phyloP scores from a whole-genome alignment of 2,797 vertebrate genomes.

The Gadopsis bispinosus region DNA sequence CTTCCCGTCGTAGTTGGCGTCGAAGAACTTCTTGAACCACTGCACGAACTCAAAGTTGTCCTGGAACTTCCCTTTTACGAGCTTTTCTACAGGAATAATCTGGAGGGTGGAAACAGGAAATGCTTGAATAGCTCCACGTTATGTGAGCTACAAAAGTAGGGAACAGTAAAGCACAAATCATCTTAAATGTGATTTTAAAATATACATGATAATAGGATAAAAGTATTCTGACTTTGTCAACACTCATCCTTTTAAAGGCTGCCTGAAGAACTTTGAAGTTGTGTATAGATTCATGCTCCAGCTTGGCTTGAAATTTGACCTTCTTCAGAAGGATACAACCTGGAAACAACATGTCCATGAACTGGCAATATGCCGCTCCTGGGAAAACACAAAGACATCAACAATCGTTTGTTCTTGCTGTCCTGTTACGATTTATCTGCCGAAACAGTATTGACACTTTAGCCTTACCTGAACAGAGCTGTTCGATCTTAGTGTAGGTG shows the following conservation, averaged over 20 bases:
- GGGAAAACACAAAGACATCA: constrained; percentile 44
- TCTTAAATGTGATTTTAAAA: background rate
- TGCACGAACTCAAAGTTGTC: constrained; percentile 99
- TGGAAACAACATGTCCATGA: constrained; percentile 99
- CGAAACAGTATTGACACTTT: background rate
- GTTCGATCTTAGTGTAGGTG: constrained; percentile 97
- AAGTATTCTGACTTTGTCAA: constrained; percentile 91
- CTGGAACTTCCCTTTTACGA: constrained; percentile 98
- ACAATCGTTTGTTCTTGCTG: background rate
- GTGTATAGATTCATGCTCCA: constrained; percentile 98
- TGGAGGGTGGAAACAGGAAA: constrained; percentile 69
- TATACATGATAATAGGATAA: constrained; percentile 5
- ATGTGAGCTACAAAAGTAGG: background rate
- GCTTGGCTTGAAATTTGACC: constrained; percentile 98
- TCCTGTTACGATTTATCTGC: background rate
- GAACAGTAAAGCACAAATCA: background rate
- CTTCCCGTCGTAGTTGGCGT: constrained; percentile 98
- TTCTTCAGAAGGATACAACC: constrained; percentile 96
- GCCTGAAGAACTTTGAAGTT: constrained; percentile 99
- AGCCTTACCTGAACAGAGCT: constrained; percentile 93
- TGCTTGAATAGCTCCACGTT: background rate
- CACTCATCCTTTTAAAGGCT: constrained; percentile 97
- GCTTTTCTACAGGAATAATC: constrained; percentile 97
- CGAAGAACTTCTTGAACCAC: constrained; percentile 99
- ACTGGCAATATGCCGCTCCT: constrained; percentile 98